Evolutionary conservation across 2,888 invertebrate genomes (phyloP), one percentile per base, ranked within the genome.

Genomic region (Chrysodeixis includens): DNA sequence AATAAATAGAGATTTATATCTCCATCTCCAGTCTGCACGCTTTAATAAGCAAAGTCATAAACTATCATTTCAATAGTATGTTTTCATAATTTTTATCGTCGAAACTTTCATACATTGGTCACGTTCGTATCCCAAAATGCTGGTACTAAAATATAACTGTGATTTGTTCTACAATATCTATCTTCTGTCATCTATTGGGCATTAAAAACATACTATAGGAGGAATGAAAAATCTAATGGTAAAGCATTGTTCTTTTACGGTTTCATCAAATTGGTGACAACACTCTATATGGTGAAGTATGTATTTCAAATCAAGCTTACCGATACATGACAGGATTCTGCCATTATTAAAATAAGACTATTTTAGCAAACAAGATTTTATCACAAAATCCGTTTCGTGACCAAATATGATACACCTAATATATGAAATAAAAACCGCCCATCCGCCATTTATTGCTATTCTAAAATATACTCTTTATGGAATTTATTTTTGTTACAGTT

Each of bases 111-210:
- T 69, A 76, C 69, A 77, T 76, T 66, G 55, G 80, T 74, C 80
- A 79, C 70, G 76, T 82, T 54, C 70, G 61, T 54, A 79, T 59
- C 69, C 59, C 72, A 63, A 76, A 79, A 69, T 62, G 56, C 66
- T 62, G 66, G 62, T 51, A 69, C 65, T 78, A 66, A 79, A 78
- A 68, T 62, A 30, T 81, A 81, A 72, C 82, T 73, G 82, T 76
- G 55, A 57, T 56, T 57, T 68, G 67, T 69, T 63, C 82, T 57
- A 69, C 64, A 71, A 70, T 79, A 61, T 69, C 51, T 52, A 52
- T 55, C 53, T 74, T 56, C 35, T 69, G 62, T 57, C 62, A 52
- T 55, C 44, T 51, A 67, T 61, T 68, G 54, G 40, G 40, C 40
- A n/a, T 40, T 40, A 14, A n/a, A 40, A 40, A 40, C 40, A 40